phyloP scores from a whole-genome alignment of 2,113 vertebrate genomes.

The Prunella himalayana region DNA sequence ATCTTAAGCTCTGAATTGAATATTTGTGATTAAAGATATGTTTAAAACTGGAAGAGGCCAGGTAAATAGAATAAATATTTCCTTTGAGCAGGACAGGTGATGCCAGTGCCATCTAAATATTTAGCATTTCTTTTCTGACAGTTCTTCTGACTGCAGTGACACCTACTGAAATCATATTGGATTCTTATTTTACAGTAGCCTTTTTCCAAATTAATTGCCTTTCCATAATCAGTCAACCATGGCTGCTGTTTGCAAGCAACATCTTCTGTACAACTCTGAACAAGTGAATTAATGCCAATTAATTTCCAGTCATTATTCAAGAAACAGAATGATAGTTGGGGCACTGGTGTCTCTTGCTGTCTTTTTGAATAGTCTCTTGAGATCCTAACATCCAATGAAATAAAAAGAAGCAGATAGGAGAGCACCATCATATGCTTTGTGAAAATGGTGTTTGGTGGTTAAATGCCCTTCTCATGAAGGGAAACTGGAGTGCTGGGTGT shows the following conservation, averaged over 20 bases:
- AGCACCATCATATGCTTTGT: not conserved
- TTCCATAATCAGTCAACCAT: constrained; percentile 38
- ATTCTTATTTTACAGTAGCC: constrained; percentile 36
- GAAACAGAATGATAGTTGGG: not conserved
- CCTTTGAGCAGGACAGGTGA: not conserved
- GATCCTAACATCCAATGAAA: not conserved
- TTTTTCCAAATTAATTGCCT: constrained; percentile 62
- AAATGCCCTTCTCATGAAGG: not conserved
- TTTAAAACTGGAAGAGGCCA: not conserved
- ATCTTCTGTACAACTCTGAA: constrained; percentile 24
- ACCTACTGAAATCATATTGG: constrained; percentile 57
- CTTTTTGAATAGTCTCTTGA: not conserved
- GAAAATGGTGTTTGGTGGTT: not conserved
- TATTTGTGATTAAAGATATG: not conserved
- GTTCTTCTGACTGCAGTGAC: constrained; percentile 54
- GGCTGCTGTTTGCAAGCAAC: constrained; percentile 39
- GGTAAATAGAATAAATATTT: constrained; percentile 2
- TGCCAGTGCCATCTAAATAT: not conserved
- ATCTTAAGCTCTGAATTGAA: not conserved
- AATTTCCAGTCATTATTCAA: constrained; percentile 8
- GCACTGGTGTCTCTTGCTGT: not conserved
- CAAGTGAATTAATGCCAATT: constrained; percentile 37
- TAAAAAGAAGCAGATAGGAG: not conserved
- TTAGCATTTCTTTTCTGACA: not conserved
- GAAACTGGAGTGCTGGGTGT: not conserved